These are phyloP conservation scores for Hozukius guyotensis DNA, from an alignment of 2,797 vertebrate species.

Conservation along the genomic window DNA sequence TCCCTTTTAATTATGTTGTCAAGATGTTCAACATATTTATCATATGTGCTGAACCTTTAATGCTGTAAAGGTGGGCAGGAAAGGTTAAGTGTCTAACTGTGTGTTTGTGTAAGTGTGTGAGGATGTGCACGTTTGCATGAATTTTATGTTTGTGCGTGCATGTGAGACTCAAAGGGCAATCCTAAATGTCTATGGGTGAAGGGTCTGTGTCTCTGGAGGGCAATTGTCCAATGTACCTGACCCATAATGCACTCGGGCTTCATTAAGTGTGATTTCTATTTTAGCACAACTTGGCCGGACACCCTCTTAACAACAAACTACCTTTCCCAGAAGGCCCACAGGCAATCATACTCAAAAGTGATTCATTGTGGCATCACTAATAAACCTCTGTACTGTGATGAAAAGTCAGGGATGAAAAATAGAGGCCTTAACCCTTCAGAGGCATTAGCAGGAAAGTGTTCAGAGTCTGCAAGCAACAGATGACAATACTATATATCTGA, in stretches of 20 bases:
- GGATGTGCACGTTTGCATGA: not conserved
- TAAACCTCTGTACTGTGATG: constrained; percentile 54
- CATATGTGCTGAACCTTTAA: not conserved
- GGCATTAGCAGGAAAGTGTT: not conserved
- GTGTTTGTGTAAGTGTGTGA: not conserved
- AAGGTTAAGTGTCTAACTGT: constrained; percentile 3
- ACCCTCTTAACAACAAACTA: constrained; percentile 45
- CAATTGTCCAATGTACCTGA: constrained; percentile 34
- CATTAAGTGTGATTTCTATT: constrained; percentile 49
- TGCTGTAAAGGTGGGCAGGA: not conserved
- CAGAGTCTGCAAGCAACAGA: not conserved
- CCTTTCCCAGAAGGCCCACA: constrained; percentile 47
- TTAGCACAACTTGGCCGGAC: constrained; percentile 36
- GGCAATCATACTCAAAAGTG: constrained; percentile 56
- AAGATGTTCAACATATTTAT: constrained; percentile 15
- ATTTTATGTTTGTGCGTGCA: not conserved
- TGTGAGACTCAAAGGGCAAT: constrained; percentile 2
- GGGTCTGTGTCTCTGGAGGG: constrained; percentile 19
- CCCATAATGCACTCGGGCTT: constrained; percentile 47
- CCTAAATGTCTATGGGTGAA: constrained; percentile 22
- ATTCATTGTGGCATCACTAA: constrained; percentile 65
- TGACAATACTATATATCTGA: not conserved
- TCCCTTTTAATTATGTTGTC: constrained; percentile 19
- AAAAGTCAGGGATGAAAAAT: constrained; percentile 48
- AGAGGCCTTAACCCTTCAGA: constrained; percentile 7